Percentiles rank a stretch among this genome's conserved stretches.
Evolutionary conservation across 2,888 invertebrate species (phyloP).

Genomic region (Koerneria pararmatus): DNA sequence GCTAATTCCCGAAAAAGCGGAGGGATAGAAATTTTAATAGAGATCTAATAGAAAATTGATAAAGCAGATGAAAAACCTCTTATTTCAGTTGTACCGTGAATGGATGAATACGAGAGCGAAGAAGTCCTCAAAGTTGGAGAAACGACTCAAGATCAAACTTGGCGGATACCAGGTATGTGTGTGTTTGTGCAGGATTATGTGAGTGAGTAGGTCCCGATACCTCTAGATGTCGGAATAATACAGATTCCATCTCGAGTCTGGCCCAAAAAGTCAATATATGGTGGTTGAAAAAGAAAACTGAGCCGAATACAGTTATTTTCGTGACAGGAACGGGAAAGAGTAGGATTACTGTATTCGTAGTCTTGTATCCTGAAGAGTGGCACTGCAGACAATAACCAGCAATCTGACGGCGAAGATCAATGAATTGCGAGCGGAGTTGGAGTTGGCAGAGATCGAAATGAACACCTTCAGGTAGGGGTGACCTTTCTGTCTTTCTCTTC

Average conservation of each 20-base stretch:
- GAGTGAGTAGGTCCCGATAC: not conserved
- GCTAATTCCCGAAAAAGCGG: too few relatives aligned
- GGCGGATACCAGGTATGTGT: conserved; percentile 77
- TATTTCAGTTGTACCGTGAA: conserved; percentile 72
- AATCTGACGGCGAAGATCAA: conserved; percentile 69
- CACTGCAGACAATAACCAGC: conserved; percentile 65
- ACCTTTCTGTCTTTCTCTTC: too few relatives aligned
- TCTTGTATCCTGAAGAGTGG: too few relatives aligned
- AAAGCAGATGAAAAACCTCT: not conserved
- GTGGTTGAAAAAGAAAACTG: too few relatives aligned
- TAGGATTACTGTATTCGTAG: too few relatives aligned
- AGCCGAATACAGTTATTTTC: too few relatives aligned
- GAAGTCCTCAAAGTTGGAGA: conserved; percentile 92
- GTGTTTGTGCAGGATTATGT: not conserved
- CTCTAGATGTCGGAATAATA: too few relatives aligned
- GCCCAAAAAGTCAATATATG: too few relatives aligned
- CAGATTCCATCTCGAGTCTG: too few relatives aligned
- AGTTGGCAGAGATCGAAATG: conserved; percentile 78
- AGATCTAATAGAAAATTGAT: too few relatives aligned
- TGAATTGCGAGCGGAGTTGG: conserved; percentile 74
- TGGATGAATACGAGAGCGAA: conserved; percentile 97
- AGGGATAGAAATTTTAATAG: too few relatives aligned
- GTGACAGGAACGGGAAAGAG: too few relatives aligned
- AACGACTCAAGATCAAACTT: conserved; percentile 89
- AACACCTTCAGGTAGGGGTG: conserved; percentile 45